A percentile compares a stretch with the other conserved stretches of the same genome.
phyloP scores from a whole-genome alignment of 2,888 invertebrate genomes.

The Cyaniris semiargus region DNA sequence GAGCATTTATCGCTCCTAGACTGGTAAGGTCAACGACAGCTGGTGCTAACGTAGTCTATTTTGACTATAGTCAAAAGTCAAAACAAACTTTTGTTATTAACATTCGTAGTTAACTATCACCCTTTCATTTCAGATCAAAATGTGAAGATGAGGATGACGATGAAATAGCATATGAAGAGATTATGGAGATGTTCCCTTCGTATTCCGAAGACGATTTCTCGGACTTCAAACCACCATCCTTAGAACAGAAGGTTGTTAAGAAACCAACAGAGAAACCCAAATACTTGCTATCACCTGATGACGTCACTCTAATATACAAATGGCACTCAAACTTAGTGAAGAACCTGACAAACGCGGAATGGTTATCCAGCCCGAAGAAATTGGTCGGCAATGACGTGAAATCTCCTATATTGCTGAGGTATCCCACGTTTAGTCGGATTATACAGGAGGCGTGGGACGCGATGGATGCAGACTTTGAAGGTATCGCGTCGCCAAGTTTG shows the following conservation, averaged over 20 bases:
- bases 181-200: constrained; percentile 85
- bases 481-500: constrained; percentile 78
- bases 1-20: no score
- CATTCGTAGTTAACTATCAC: no score
- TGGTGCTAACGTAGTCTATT: no score
- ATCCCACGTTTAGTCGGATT: constrained; percentile 79
- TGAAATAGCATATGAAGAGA: constrained; percentile 82
- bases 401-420: constrained; percentile 80
- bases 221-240: constrained; percentile 79
- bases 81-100: no score
- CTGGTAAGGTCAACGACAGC: no score
- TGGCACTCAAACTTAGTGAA: constrained; percentile 82
- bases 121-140: constrained; percentile 70
- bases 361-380: constrained; percentile 76
- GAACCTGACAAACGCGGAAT: constrained; percentile 81
- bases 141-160: constrained; percentile 86
- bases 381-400: constrained; percentile 65
- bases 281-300: constrained; percentile 71
- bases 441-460: constrained; percentile 74
- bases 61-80: no score
- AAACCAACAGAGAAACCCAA: constrained; percentile 50
- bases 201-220: constrained; percentile 85
- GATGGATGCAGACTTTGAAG: constrained; percentile 78
- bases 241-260: constrained; percentile 74
- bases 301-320: constrained; percentile 80